Conservation (phyloP, 2,888 invertebrate genomes). For the Lumbricus terrestris region DNA sequence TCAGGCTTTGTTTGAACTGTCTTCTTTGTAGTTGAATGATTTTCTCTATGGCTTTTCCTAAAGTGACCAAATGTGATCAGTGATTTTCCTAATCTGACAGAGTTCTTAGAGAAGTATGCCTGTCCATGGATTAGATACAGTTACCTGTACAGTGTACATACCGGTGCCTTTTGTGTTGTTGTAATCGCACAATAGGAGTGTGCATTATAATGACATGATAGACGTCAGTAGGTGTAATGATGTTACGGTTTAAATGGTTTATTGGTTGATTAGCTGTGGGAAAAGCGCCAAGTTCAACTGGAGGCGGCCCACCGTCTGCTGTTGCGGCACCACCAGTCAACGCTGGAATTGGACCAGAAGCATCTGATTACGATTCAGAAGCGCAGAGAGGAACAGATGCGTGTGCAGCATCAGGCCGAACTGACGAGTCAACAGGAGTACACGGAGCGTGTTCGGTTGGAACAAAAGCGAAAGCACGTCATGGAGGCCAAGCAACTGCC, state of each 20-base stretch:
- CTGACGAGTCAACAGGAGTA: conserved; percentile 83
- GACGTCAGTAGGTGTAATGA: background rate
- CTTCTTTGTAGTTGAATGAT: too few relatives aligned
- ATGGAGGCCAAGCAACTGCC: conserved; percentile 96
- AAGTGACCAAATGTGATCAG: too few relatives aligned
- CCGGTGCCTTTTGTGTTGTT: too few relatives aligned
- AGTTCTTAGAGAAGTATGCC: too few relatives aligned
- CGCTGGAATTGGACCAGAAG: conserved; percentile 90
- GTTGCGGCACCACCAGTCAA: conserved; percentile 91
- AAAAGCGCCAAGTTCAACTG: conserved; percentile 89
- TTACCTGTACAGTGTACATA: too few relatives aligned
- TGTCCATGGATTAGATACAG: too few relatives aligned
- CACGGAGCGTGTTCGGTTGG: conserved; percentile 88
- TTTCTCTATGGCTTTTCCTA: too few relatives aligned
- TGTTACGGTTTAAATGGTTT: background rate
- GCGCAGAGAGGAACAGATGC: conserved; percentile 70
- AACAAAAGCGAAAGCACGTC: conserved; percentile 92
- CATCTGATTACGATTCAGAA: conserved; percentile 93
- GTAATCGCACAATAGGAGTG: too few relatives aligned
- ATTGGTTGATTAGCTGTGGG: conserved; percentile 62
- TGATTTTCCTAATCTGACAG: too few relatives aligned
- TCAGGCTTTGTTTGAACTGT: too few relatives aligned
- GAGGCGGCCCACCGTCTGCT: conserved; percentile 93
- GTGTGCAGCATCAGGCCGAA: conserved; percentile 87
- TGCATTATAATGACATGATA: too few relatives aligned